Base-by-base conservation (phyloP, 2,888 invertebrate species). In the Habrosyne pyritoides region DNA sequence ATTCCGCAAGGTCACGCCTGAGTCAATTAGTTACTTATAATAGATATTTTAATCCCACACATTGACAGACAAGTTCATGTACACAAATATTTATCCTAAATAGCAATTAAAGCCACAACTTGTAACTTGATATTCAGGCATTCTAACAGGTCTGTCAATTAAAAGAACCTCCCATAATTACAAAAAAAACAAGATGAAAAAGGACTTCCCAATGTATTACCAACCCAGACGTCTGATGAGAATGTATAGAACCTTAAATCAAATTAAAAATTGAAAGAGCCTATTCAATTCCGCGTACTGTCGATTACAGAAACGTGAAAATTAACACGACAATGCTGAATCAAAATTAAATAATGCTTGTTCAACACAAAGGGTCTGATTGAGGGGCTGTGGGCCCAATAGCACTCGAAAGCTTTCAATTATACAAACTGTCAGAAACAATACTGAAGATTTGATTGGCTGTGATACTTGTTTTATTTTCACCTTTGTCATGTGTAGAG, bases 391-490 rank as follows among this genome's bases (percentile, higher is more conserved):
- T 57, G 36, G 36, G 36, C 62, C 62, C 64, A 71, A 77, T 71
- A 72, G 65, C 72, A 66, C 83, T 86, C 70, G 61, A 79, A 82
- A 78, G 73, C 83, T 79, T 85, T 85, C 87, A 84, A 87, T 87
- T 87, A 84, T 72, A 33, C 56, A 69, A 28, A 77, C 80, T 86
- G 87, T 86, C 87, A 84, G 54, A 63, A 63, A 71, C 87, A 85
- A 80, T 70, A 68, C 56, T 52, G 52, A 63, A 66, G 66, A 60
- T 53, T 47, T 49, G 60, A 63, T 60, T 53, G 49, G 53, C 12
- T 30, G 46, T 36, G 36, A 36, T 36, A 36, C 14, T 36, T 36
- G 36, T 36, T 36, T 36, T 33, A 14, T 36, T 36, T 49, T 6
- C 26, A 18, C 30, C 53, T 10, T 47, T 30, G 47, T 53, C 47